Base-by-base conservation (phyloP, 2,888 invertebrate species). In the Sepiola atlantica region DNA sequence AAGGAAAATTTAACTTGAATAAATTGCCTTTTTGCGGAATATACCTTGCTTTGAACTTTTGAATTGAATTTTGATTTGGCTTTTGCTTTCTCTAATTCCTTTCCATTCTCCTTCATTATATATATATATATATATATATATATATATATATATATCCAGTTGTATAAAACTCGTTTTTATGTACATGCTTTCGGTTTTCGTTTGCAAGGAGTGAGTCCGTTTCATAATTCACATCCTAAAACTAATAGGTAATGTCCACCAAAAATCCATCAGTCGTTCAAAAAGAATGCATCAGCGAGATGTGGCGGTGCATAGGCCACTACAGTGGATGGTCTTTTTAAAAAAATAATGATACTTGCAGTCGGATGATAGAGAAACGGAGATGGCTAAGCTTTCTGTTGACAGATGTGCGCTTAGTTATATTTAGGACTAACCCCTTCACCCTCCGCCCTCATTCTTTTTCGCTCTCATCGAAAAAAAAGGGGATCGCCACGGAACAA, bases 291-390 rank as follows among this genome's bases (percentile, higher is more conserved):
- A 77, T 77, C n/a, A n/a, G n/a, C 14, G n/a, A 77, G n/a, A 77
- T 32, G 77, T n/a, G n/a, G n/a, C n/a, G n/a, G n/a, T n/a, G 12
- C 77, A 18, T 21, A 16, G 77, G 77, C n/a, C 77, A 77, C 77
- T 77, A 77, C 77, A n/a, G 77, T 77, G n/a, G 77, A n/a, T 77
- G 77, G n/a, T 2, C 77, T 77, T 77, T n/a, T 4, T n/a, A 77
- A 77, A 77, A 77, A 77, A 77, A 77, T 77, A 77, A 77, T 77
- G 77, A 77, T 77, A 77, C n/a, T 77, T 16, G n/a, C n/a, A 57
- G 24, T 57, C 24, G 57, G 57, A 24, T 0, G n/a, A 77, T 16
- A 28, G 14, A 14, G 77, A n/a, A 77, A n/a, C 18, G 4, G 16
- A 32, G 77, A 77, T 77, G 77, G 24, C 10, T 0, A 1, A 28